phyloP scores from a whole-genome alignment of 2,113 vertebrate genomes.

The Eurystomus gularis region DNA sequence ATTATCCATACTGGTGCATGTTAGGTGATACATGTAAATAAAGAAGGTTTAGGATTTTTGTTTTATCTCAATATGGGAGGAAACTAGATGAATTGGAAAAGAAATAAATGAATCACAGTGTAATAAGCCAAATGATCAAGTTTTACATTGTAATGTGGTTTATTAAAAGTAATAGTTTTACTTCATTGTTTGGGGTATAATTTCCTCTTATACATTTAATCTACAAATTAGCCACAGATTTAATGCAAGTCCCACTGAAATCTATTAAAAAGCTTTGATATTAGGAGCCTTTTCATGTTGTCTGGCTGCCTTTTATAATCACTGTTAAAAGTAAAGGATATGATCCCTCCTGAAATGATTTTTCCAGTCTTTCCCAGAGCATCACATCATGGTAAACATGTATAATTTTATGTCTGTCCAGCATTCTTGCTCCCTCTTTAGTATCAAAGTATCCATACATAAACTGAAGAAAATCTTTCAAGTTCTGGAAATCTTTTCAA shows the following conservation, averaged over 20 bases:
- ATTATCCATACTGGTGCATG: neutral
- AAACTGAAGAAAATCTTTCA: neutral
- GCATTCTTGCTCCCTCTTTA: neutral
- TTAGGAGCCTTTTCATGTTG: fast-evolving
- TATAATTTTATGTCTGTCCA: neutral
- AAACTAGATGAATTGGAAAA: neutral
- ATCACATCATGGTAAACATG: neutral
- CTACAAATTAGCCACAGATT: neutral
- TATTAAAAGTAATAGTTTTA: neutral
- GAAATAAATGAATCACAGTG: neutral
- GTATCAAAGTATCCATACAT: neutral
- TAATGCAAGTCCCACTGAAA: neutral
- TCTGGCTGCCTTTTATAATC: neutral
- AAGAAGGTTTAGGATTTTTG: neutral
- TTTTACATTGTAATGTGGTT: neutral
- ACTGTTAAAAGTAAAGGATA: neutral
- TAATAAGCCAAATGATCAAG: neutral
- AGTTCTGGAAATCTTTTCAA: neutral
- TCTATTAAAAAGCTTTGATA: neutral
- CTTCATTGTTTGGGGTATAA: neutral
- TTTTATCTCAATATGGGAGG: neutral
- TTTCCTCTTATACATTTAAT: neutral
- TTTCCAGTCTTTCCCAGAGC: neutral
- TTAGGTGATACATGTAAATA: neutral
- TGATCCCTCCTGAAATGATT: neutral